Evolutionary conservation across 1,140 invertebrate genomes (phyloP).

Genomic region (Diabrotica virgifera): DNA sequence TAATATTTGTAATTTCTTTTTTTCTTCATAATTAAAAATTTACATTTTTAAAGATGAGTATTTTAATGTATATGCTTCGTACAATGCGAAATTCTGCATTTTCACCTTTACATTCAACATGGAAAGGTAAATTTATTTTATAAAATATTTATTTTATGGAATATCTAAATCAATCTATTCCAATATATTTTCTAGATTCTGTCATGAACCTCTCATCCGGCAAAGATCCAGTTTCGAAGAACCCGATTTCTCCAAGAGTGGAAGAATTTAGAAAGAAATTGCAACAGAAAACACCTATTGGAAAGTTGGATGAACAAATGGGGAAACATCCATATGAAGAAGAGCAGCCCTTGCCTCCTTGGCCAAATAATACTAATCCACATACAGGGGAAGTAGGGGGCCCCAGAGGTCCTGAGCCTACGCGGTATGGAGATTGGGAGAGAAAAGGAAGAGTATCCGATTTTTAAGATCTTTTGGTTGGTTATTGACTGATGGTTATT

Average conservation of each 20-base stretch:
- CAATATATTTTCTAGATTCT: neutral
- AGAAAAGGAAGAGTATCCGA: slow-evolving; percentile 95
- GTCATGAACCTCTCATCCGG: slow-evolving; percentile 5
- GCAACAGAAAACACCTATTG: slow-evolving; percentile 59
- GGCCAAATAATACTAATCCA: slow-evolving; percentile 87
- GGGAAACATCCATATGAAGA: slow-evolving; percentile 71
- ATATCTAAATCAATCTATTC: no score
- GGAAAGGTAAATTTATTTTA: slow-evolving; percentile 5
- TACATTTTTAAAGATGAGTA: slow-evolving; percentile 10
- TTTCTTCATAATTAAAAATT: no score
- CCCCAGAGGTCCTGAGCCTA: slow-evolving; percentile 95
- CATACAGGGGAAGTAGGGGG: slow-evolving; percentile 92
- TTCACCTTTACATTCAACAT: slow-evolving; percentile 5
- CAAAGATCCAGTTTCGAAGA: slow-evolving; percentile 20
- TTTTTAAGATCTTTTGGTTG: slow-evolving; percentile 64
- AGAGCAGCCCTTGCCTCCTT: slow-evolving; percentile 80
- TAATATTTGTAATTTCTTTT: no score
- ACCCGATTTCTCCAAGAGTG: slow-evolving; percentile 40
- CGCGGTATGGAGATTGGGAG: slow-evolving; percentile 99
- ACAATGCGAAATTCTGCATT: slow-evolving; percentile 12
- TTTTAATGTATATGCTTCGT: slow-evolving; percentile 15
- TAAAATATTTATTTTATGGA: no score
- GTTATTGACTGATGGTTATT: neutral
- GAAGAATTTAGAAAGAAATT: slow-evolving; percentile 62
- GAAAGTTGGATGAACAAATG: slow-evolving; percentile 53